Evolutionary conservation across 2,113 vertebrate species (phyloP).

Genomic region (Sapayoa aenigma): DNA sequence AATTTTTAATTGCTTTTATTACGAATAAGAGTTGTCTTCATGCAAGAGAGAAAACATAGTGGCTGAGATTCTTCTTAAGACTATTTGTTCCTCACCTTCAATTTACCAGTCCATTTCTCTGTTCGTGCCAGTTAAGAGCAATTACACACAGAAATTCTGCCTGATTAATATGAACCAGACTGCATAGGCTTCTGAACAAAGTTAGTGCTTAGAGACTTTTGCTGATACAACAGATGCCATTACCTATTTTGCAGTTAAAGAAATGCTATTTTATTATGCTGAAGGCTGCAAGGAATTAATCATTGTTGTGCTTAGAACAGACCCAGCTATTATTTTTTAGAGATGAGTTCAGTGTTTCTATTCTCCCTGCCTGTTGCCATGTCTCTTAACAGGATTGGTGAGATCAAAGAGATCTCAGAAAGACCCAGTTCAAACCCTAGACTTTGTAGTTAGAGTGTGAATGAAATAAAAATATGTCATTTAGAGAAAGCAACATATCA

Average conservation of each 20-base stretch:
- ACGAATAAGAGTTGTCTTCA: background rate
- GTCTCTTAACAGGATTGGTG: background rate
- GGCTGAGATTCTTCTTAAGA: background rate
- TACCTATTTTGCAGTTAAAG: background rate
- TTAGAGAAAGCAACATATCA: background rate
- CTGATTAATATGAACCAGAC: background rate
- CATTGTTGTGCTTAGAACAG: background rate
- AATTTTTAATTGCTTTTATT: conserved; percentile 8
- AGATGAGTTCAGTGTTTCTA: background rate
- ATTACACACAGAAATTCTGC: background rate
- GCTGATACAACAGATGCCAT: background rate
- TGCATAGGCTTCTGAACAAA: background rate
- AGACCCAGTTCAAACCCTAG: background rate
- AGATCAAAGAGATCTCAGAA: background rate
- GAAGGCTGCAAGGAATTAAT: conserved; percentile 19
- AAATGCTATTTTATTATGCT: background rate
- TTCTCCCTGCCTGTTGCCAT: background rate
- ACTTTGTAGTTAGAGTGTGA: background rate
- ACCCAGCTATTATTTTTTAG: background rate
- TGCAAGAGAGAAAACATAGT: background rate
- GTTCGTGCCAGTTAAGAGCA: conserved; percentile 12
- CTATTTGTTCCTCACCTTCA: conserved; percentile 7
- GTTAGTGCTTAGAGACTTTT: background rate
- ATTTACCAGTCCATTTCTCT: background rate
- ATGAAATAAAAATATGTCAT: background rate